Base-by-base conservation (phyloP, 2,888 invertebrate genomes). In the Drosophila fungiperda region DNA sequence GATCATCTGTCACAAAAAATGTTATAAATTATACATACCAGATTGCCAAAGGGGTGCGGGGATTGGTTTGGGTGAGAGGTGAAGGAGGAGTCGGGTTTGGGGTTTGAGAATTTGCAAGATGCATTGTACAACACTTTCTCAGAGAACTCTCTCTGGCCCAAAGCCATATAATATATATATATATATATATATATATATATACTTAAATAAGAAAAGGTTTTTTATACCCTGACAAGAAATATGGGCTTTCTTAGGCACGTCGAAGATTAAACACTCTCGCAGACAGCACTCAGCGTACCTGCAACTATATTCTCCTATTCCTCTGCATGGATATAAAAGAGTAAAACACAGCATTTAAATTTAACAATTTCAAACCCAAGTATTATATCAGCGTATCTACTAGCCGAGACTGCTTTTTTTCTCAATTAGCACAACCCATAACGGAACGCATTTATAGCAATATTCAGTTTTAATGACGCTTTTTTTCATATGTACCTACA, bases 21-120 rank as follows among this genome's bases (percentile, higher is more conserved):
- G 91, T 91, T 90, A 91, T 91, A 91, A 91, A 91, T 91, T 91
- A 91, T 91, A 91, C 91, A 91, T 91, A 83, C 36, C 70, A 64
- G 55, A 59, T 62, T 40, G 32, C 55, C 57, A 65, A 63, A 55
- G 50, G 48, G 42, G 29, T 29, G 11, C 2, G n/a, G 50, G 50
- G 32, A 29, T 15, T 26, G 23, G 5, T 26, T 26, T 9, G 29
- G n/a, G 11, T 29, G 6, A 17, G 1, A 12, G 23, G 6, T 8
- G 11, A 29, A 9, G 50, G 20, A 50, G 20, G 11, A 38, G 17
- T n/a, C 15, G n/a, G 8, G 48, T 23, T 59, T 20, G 20, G 42
- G 12, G 29, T 42, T 40, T 48, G 8, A n/a, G 3, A 54, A 20
- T 45, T 35, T 42, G 15, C 35, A 32, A 40, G 12, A 20, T 40